Conservation (phyloP, 92 coral and sea anemone genomes). For the Parazoanthus atlanticus region DNA sequence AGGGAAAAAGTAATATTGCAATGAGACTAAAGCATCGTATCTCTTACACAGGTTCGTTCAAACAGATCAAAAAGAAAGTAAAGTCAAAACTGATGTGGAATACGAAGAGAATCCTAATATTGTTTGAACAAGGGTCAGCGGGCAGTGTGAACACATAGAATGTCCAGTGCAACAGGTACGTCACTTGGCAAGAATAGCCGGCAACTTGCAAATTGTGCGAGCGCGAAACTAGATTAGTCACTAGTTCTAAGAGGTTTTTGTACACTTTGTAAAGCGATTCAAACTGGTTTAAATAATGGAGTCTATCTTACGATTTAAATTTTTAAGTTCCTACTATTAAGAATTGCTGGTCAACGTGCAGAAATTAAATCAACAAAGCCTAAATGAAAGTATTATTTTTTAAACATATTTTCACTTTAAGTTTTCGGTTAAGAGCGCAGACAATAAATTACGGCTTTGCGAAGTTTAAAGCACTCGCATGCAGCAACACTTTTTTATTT, state of each 20-base stretch:
- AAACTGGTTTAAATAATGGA: not conserved
- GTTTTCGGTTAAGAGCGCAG: too few species aligned
- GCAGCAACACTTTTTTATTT: too few species aligned
- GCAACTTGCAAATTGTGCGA: too few species aligned
- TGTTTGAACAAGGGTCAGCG: not conserved
- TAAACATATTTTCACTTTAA: not conserved
- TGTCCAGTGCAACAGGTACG: not conserved
- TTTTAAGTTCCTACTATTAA: not conserved
- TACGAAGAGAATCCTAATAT: too few species aligned
- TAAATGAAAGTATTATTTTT: too few species aligned
- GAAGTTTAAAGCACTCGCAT: too few species aligned
- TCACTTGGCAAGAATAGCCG: not conserved
- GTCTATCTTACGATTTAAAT: not conserved
- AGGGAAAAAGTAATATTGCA: too few species aligned
- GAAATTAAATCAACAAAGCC: not conserved
- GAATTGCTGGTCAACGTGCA: too few species aligned
- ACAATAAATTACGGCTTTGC: not conserved
- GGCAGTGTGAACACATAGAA: not conserved
- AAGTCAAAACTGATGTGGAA: not conserved
- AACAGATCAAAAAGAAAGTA: too few species aligned
- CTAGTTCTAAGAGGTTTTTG: too few species aligned
- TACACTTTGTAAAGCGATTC: not conserved
- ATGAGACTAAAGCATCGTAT: not conserved
- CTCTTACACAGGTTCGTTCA: not conserved
- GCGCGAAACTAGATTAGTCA: not conserved